phyloP scores from a whole-genome alignment of 2,888 invertebrate genomes.

The Noctua janthe region DNA sequence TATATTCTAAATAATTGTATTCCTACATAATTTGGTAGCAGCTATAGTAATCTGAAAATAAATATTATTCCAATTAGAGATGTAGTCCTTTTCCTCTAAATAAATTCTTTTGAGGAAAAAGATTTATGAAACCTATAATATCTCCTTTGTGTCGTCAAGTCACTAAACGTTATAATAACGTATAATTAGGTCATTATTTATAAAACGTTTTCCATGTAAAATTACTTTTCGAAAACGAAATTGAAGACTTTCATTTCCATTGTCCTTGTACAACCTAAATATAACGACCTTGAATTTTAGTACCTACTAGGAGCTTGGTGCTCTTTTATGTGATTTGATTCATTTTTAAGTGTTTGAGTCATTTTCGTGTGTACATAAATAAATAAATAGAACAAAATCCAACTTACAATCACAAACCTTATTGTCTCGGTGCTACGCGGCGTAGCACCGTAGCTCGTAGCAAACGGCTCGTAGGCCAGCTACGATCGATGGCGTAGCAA shows the following conservation, averaged over 20 bases:
- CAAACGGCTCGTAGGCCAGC: slow-evolving; percentile 63
- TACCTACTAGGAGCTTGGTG: neutral
- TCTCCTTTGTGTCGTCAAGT: neutral
- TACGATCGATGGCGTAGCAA: slow-evolving; percentile 50
- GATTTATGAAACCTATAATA: neutral
- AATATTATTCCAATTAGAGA: neutral
- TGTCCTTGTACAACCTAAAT: neutral
- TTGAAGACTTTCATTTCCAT: slow-evolving; percentile 7
- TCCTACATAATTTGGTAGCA: neutral
- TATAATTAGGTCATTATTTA: neutral
- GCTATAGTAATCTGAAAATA: neutral
- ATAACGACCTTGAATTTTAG: neutral
- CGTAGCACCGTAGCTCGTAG: slow-evolving; percentile 65
- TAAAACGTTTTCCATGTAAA: neutral
- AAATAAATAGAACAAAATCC: neutral
- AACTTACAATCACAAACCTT: slow-evolving; percentile 41
- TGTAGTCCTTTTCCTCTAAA: neutral
- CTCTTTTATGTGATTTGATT: neutral
- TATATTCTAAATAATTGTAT: neutral
- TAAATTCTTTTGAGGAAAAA: slow-evolving; percentile 5
- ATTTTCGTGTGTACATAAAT: neutral
- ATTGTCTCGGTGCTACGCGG: slow-evolving; percentile 57
- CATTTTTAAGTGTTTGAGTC: neutral
- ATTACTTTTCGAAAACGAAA: neutral
- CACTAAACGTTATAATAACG: neutral